phyloP scores from a whole-genome alignment of 2,797 vertebrate genomes.

The Cynodonichthys magdalenae region DNA sequence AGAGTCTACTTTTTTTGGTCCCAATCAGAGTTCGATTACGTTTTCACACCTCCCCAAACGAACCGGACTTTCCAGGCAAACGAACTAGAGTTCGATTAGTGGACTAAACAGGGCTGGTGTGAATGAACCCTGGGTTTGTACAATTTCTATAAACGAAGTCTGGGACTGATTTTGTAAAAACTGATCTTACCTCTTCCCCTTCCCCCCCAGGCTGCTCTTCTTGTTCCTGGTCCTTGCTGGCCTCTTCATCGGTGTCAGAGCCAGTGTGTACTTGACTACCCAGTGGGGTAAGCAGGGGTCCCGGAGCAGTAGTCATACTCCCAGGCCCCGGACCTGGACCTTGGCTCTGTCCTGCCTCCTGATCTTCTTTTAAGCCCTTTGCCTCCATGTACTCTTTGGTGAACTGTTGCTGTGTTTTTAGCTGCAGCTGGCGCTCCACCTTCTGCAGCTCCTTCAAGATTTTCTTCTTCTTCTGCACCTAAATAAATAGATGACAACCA shows the following conservation, averaged over 20 bases:
- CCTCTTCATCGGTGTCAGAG: slow-evolving; percentile 84
- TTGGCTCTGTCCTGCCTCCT: slow-evolving; percentile 84
- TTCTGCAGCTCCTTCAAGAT: slow-evolving; percentile 99
- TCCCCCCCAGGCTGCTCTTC: slow-evolving; percentile 68
- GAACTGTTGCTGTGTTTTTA: slow-evolving; percentile 99
- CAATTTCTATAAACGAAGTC: not conserved
- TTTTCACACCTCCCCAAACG: too few species aligned
- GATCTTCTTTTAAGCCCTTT: slow-evolving; percentile 94
- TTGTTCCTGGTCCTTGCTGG: slow-evolving; percentile 83
- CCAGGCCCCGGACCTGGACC: slow-evolving; percentile 86
- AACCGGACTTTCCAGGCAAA: too few species aligned
- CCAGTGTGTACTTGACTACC: slow-evolving; percentile 79
- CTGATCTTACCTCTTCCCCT: slow-evolving; percentile 62
- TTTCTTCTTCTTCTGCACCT: slow-evolving; percentile 99
- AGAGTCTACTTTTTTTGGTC: too few species aligned
- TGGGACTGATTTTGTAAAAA: not conserved
- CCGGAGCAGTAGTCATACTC: slow-evolving; percentile 65
- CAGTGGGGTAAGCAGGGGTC: slow-evolving; percentile 58
- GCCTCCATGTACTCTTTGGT: slow-evolving; percentile 99
- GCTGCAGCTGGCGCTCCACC: slow-evolving; percentile 98
- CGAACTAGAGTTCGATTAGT: too few species aligned
- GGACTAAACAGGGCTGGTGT: too few species aligned
- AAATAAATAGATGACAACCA: slow-evolving; percentile 77
- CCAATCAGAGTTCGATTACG: too few species aligned
- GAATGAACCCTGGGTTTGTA: too few species aligned